Conservation (phyloP, 2,888 invertebrate genomes). For the Philhelius pedissequus region DNA sequence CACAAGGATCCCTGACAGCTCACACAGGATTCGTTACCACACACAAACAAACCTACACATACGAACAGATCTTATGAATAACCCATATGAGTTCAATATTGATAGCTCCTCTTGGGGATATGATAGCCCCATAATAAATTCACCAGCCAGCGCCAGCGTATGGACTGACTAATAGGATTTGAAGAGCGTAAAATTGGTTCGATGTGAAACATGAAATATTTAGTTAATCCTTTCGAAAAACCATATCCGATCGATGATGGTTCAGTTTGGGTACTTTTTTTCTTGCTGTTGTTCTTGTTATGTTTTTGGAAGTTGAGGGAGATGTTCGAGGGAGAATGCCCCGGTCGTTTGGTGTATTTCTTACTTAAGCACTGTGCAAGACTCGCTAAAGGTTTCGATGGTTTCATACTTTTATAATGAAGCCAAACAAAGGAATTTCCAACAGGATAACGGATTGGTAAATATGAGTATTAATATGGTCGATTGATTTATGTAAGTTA, state of each 20-base stretch:
- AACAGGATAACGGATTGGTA: slow-evolving; percentile 23
- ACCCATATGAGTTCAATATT: slow-evolving; percentile 67
- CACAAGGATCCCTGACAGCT: slow-evolving; percentile 47
- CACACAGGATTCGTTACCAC: slow-evolving; percentile 5
- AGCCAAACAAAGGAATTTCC: slow-evolving; percentile 43
- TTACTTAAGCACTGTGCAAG: not conserved
- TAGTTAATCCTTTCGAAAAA: slow-evolving; percentile 77
- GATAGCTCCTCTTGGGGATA: slow-evolving; percentile 69
- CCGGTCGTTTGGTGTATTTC: not conserved
- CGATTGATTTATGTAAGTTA: slow-evolving; percentile 25
- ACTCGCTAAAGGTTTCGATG: not conserved
- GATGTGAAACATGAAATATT: slow-evolving; percentile 79
- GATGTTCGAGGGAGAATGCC: not conserved
- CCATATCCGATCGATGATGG: slow-evolving; percentile 44
- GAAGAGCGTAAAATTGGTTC: slow-evolving; percentile 80
- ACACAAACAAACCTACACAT: not conserved
- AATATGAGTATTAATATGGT: slow-evolving; percentile 39
- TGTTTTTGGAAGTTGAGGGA: not conserved
- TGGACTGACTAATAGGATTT: slow-evolving; percentile 79
- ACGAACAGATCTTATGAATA: slow-evolving; percentile 52
- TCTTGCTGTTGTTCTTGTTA: not conserved
- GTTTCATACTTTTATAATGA: slow-evolving; percentile 14
- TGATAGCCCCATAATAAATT: slow-evolving; percentile 69
- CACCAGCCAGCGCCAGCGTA: slow-evolving; percentile 67
- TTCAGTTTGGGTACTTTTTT: not conserved